Percentiles rank a stretch among this genome's conserved stretches.
phyloP scores from a whole-genome alignment of 2,888 invertebrate genomes.

The Phengaris alcon region DNA sequence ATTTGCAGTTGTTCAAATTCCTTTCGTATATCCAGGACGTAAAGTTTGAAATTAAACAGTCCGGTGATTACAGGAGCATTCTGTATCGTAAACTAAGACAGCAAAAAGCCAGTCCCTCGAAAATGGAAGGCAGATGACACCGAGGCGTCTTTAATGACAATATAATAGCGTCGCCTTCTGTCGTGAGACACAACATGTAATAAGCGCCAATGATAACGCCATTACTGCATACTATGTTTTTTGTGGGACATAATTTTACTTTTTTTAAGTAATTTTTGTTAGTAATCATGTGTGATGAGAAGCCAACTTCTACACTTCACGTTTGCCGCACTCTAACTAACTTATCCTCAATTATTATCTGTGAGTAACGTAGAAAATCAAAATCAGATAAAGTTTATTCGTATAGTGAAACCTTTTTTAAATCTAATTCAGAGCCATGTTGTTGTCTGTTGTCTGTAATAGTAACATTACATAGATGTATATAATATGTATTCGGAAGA shows the following conservation, averaged over 20 bases:
- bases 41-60: conserved; percentile 45
- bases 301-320: neutral
- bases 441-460: neutral
- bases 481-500: neutral
- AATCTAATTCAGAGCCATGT: too few relatives aligned
- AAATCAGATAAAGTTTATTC: too few relatives aligned
- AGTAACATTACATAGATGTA: neutral
- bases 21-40: conserved; percentile 44
- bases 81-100: conserved; percentile 64
- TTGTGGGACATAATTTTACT: conserved; percentile 55
- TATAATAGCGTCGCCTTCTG: conserved; percentile 76
- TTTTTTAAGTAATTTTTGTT: conserved; percentile 55
- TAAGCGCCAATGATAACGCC: conserved; percentile 71
- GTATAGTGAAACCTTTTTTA: too few relatives aligned
- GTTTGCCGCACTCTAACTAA: neutral
- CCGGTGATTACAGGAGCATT: conserved; percentile 33
- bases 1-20: conserved; percentile 41
- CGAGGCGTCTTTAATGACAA: conserved; percentile 74
- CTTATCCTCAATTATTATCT: neutral
- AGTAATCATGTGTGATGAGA: conserved; percentile 41
- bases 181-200: conserved; percentile 66
- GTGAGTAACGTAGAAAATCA: too few relatives aligned
- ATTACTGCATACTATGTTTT: conserved; percentile 59
- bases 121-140: conserved; percentile 74
- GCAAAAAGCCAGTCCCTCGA: conserved; percentile 71